Base-by-base conservation (phyloP, 2,797 vertebrate genomes). In the Takifugu ocellatus region DNA sequence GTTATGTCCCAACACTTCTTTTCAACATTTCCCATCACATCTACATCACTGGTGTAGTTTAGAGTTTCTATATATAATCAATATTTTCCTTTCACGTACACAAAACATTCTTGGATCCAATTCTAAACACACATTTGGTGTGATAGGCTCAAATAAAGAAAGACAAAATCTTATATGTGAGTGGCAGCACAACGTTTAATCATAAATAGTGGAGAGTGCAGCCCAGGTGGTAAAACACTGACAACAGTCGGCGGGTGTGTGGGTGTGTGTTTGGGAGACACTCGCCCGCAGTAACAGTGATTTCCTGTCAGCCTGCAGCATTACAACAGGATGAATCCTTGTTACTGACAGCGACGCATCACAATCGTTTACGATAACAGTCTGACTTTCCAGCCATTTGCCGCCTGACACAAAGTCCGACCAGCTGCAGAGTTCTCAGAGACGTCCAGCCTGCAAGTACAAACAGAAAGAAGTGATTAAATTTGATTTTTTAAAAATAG, bases 271-370 rank as follows among this genome's bases (percentile, higher is more conserved):
- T 11, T 43, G 45, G 51, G 70, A 59, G 74, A 77, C 66, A 4
- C 62, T 63, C 48, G 47, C 78, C 50, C 51, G 58, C 87, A 87
- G 85, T 86, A 88, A 89, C 88, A 89, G 61, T 63, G 88, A 89
- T 76, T 76, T 83, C 88, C 88, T 88, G 88, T 87, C 70, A 59
- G 75, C n/a, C 45, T 58, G 46, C 51, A 66, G 70, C 45, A 49
- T 59, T 68, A 87, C 79, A 88, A 90, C 91, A 91, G 88, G 89
- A 86, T 87, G 89, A 92, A 92, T 91, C 91, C 82, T 90, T 89
- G 88, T 91, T 92, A 89, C 89, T 91, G 90, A 90, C 39, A 66
- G 80, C 77, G 84, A 75, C 72, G 70, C 60, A 61, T 77, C 83
- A 77, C 77, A 4, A 16, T 57, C 12, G 10, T 46, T 51, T 27